Conservation (phyloP, 1,140 invertebrate genomes). For the Sycophila sp. region DNA sequence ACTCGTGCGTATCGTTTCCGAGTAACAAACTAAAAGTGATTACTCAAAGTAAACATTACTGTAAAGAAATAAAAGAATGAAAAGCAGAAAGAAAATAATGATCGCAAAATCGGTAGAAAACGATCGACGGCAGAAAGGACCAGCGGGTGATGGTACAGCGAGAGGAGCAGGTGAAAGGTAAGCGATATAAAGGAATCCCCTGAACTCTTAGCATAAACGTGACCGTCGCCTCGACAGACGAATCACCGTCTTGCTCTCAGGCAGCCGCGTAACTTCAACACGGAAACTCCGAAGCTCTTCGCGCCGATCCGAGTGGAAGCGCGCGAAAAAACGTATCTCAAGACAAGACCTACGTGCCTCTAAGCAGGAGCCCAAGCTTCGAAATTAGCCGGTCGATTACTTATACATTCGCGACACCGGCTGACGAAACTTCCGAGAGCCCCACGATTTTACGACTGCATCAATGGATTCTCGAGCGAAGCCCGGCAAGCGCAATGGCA, state of each 20-base stretch:
- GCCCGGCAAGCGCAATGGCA: too few species aligned
- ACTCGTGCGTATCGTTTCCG: too few species aligned
- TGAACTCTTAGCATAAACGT: slow-evolving; percentile 19
- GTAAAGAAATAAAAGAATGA: too few species aligned
- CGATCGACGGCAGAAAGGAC: background rate
- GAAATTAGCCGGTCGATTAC: too few species aligned
- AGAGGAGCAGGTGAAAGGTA: slow-evolving; percentile 17
- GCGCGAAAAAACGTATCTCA: background rate
- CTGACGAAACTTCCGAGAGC: slow-evolving; percentile 1
- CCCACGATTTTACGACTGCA: too few species aligned
- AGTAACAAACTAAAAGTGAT: too few species aligned
- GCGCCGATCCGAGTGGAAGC: background rate
- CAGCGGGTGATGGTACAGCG: background rate
- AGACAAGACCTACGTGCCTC: too few species aligned
- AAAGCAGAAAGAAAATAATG: background rate
- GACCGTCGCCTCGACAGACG: background rate
- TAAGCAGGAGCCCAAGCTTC: too few species aligned
- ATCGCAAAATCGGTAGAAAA: background rate
- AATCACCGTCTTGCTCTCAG: background rate
- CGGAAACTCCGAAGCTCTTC: background rate
- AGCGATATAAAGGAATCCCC: slow-evolving; percentile 29
- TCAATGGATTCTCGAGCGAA: too few species aligned
- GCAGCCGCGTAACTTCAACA: background rate
- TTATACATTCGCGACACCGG: background rate
- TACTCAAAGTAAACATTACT: too few species aligned